Evolutionary conservation across 1,140 invertebrate genomes (phyloP).

Genomic region (Drepana arcuata): DNA sequence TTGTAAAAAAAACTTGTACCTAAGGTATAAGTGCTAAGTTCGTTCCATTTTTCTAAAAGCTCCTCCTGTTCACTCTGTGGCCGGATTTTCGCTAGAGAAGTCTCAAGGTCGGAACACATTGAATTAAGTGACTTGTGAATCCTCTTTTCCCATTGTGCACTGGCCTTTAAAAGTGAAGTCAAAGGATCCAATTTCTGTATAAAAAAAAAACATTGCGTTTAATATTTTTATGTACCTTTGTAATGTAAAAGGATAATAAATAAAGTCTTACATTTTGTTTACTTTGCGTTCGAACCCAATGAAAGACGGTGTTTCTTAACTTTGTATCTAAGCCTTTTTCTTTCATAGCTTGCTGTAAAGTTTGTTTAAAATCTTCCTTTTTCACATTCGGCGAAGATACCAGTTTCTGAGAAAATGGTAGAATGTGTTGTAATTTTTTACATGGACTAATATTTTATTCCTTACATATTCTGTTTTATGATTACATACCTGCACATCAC

Average conservation of each 20-base stretch:
- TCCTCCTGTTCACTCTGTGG: conserved; percentile 86
- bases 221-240: background rate
- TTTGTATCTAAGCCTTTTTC: conserved; percentile 83
- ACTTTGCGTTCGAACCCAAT: conserved; percentile 80
- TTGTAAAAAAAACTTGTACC: conserved; percentile 54
- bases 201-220: conserved; percentile 1
- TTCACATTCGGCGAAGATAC: conserved; percentile 81
- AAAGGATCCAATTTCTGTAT: conserved; percentile 71
- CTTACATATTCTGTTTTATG: conserved; percentile 13
- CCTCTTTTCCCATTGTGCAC: conserved; percentile 92
- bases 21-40: conserved; percentile 92
- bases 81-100: conserved; percentile 83
- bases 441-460: too few relatives aligned
- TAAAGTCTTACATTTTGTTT: conserved; percentile 52
- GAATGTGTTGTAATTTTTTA: too few relatives aligned
- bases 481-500: conserved; percentile 63
- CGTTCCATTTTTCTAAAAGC: conserved; percentile 89
- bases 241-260: background rate
- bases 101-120: conserved; percentile 92
- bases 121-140: conserved; percentile 96
- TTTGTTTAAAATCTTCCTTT: conserved; percentile 83
- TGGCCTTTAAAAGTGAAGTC: conserved; percentile 85
- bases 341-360: conserved; percentile 81
- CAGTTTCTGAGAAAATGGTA: conserved; percentile 76
- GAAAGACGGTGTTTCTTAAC: conserved; percentile 86